Percentiles rank a stretch among this genome's conserved stretches.
phyloP scores from a whole-genome alignment of 2,113 vertebrate species.

The Myiopsitta monachus region DNA sequence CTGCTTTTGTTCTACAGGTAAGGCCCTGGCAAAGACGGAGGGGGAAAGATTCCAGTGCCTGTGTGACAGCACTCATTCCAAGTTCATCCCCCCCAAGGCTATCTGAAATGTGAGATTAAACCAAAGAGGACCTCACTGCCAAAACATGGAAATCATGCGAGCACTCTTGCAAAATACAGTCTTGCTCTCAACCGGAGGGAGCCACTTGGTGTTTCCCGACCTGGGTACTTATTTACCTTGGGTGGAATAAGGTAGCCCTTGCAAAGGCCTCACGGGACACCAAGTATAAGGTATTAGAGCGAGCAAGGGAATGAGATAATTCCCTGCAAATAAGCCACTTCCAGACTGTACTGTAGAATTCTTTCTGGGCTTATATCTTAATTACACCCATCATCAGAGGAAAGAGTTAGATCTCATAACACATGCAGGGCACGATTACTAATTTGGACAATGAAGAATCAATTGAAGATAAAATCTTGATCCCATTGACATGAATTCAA shows the following conservation, averaged over 20 bases:
- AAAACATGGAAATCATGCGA: conserved; percentile 84
- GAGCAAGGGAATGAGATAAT: neutral
- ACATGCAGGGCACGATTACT: neutral
- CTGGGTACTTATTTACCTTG: too few relatives aligned
- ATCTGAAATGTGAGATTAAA: conserved; percentile 78
- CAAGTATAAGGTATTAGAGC: neutral
- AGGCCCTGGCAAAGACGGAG: conserved; percentile 20
- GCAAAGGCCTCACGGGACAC: neutral
- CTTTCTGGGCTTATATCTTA: neutral
- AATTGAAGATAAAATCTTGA: neutral
- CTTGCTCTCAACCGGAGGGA: too few relatives aligned
- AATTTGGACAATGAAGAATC: neutral
- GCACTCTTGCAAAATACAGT: conserved; percentile 6
- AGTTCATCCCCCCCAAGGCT: conserved; percentile 63
- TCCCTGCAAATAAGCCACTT: neutral
- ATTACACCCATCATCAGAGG: neutral
- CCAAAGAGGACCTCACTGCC: conserved; percentile 75
- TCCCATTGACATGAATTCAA: neutral
- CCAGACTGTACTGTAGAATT: neutral
- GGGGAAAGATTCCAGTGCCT: conserved; percentile 74
- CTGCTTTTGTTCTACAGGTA: conserved; percentile 47
- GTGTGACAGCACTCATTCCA: conserved; percentile 76
- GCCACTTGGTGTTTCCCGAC: too few relatives aligned
- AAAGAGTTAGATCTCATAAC: neutral
- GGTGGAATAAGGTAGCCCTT: neutral